These are phyloP conservation scores for Euzetes globulus DNA, from an alignment of 2,888 invertebrate species.

Conservation along the genomic window DNA sequence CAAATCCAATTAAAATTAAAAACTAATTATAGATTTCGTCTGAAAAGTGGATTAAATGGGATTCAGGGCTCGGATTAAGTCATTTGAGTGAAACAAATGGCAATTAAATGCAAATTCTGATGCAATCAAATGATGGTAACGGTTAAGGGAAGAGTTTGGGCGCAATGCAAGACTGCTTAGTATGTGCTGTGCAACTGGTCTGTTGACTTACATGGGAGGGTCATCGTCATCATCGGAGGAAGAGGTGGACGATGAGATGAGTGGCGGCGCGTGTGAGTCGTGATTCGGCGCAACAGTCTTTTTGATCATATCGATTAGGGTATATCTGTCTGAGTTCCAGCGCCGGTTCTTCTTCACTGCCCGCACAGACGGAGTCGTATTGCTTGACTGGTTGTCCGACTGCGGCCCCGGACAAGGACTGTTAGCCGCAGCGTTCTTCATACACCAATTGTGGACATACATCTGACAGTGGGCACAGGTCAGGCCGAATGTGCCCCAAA, in stretches of 20 bases:
- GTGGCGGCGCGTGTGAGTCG: slow-evolving; percentile 16
- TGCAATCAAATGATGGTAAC: no score
- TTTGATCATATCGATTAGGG: slow-evolving; percentile 30
- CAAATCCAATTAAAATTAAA: neutral
- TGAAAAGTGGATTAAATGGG: neutral
- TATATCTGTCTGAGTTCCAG: slow-evolving; percentile 16
- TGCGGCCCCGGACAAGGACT: slow-evolving; percentile 29
- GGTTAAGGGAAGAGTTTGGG: no score
- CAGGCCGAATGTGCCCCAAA: slow-evolving; percentile 30
- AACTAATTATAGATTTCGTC: neutral
- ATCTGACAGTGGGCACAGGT: slow-evolving; percentile 30
- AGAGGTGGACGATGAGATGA: neutral
- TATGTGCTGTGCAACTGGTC: neutral
- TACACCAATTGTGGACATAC: slow-evolving; percentile 31
- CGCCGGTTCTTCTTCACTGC: neutral
- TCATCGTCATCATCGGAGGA: slow-evolving; percentile 20
- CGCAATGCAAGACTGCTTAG: neutral
- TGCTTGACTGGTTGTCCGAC: neutral
- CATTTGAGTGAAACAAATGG: no score
- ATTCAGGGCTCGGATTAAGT: neutral
- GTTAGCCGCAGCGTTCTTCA: slow-evolving; percentile 4
- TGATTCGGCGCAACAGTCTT: slow-evolving; percentile 32
- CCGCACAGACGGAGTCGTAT: neutral
- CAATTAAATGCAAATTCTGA: no score
- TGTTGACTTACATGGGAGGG: neutral